A percentile compares a stretch with the other conserved stretches of the same genome.
These are phyloP conservation scores for Lamellibrachia satsuma DNA, from an alignment of 2,888 invertebrate species.

Conservation along the genomic window DNA sequence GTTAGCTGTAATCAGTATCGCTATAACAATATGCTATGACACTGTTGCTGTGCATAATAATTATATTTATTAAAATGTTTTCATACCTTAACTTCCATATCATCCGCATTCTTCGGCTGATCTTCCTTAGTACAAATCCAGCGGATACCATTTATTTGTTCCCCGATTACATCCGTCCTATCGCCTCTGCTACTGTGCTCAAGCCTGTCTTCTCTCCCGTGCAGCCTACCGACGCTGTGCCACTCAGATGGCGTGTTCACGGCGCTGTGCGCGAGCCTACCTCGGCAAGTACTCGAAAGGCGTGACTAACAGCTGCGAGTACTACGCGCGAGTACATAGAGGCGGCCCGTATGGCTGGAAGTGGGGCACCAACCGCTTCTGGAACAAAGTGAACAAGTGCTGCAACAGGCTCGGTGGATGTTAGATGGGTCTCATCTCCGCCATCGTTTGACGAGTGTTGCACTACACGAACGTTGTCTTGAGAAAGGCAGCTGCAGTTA, in stretches of 20 bases:
- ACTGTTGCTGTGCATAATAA: background rate
- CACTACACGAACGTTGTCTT: background rate
- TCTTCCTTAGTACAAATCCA: background rate
- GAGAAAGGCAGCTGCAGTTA: background rate
- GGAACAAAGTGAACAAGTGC: constrained; percentile 20
- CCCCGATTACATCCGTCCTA: background rate
- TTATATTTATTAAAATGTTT: background rate
- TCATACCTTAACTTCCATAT: background rate
- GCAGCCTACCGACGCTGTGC: background rate
- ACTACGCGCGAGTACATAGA: constrained; percentile 19
- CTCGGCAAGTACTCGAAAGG: constrained; percentile 17
- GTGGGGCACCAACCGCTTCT: background rate
- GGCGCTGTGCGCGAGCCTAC: background rate
- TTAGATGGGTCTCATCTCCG: background rate
- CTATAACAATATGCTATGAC: background rate
- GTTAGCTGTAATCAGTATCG: background rate
- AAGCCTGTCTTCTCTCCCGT: background rate
- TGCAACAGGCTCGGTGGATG: background rate
- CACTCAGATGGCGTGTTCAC: background rate
- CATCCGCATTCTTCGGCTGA: background rate
- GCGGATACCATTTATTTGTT: background rate
- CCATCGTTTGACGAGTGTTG: background rate
- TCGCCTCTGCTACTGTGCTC: background rate
- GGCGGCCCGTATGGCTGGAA: constrained; percentile 19
- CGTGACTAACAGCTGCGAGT: constrained; percentile 1